Evolutionary conservation across 2,888 invertebrate species (phyloP), one percentile per base, ranked within the genome.

Genomic region (Aquatica leii): DNA sequence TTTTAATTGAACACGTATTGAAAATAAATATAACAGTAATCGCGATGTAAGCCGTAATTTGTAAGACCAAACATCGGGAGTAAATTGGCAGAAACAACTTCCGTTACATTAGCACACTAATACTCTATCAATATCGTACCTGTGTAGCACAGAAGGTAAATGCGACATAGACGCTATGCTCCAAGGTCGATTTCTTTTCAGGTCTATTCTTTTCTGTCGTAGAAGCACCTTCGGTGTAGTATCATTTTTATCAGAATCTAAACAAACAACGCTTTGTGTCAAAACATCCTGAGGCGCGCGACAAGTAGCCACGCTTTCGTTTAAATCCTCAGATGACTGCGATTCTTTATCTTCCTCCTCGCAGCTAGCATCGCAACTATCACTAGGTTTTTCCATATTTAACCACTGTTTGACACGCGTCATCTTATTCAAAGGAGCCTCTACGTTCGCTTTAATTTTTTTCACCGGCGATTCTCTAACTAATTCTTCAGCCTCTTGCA

Each of bases 361-460:
- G 11, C 94, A 93, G 62, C 94, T 95, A 0, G 95, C 95, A 78
- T 95, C 95, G 80, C 94, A 94, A 80, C 90, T 91, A 78, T 91
- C 91, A 59, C 87, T 85, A 50, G 87, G 86, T 84, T 88, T 82
- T 63, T 86, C 84, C 76, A 88, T 85, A 73, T 87, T 87, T 65
- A 90, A 78, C 90, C 90, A 90, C 77, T 89, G 88, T 75, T 89
- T 89, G 65, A 90, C 89, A 64, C 90, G 83, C 0, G 87, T 86
- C 83, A 88, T 87, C 77, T 90, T 90, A 35, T 81, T 84, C 56
- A 79, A 69, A 9, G 79, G 76, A 9, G 69, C 60, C 31, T 67
- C 67, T 12, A 67, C 68, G 40, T 86, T 85, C 46, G 77, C 83
- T 0, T 82, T 75, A 5, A 81, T 78, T 43, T 69, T 62, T 55